These are phyloP conservation scores for Salmo trutta DNA, from an alignment of 2,797 vertebrate species.

Conservation along the genomic window DNA sequence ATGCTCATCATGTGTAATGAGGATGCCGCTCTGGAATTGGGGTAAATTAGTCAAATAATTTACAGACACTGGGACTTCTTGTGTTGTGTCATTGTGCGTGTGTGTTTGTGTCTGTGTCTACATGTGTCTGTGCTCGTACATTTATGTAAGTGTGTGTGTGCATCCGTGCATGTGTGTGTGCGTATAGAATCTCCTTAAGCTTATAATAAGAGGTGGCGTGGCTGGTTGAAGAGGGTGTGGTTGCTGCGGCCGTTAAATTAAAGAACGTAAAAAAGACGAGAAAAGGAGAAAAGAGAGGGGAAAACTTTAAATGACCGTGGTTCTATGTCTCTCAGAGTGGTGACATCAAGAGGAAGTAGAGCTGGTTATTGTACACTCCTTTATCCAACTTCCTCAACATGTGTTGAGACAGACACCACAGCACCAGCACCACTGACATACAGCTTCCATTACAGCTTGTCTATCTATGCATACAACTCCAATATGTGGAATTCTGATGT, in stretches of 20 bases:
- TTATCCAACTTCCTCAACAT: conserved; percentile 18
- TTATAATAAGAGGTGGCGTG: conserved; percentile 75
- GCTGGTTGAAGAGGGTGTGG: conserved; percentile 69
- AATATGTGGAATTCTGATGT: conserved; percentile 3
- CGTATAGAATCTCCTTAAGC: conserved; percentile 64
- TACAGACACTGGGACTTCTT: background rate
- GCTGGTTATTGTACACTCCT: conserved; percentile 11
- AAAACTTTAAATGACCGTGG: conserved; percentile 41
- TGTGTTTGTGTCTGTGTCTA: background rate
- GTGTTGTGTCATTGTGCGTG: conserved; percentile 9
- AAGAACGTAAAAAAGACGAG: conserved; percentile 58
- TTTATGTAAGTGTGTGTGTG: no score
- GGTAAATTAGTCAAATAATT: conserved; percentile 24
- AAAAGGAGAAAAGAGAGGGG: conserved; percentile 49
- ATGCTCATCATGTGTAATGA: conserved; percentile 39
- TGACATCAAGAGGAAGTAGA: conserved; percentile 11
- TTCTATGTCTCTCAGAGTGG: conserved; percentile 44
- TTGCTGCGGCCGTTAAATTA: conserved; percentile 71
- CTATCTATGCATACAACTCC: background rate
- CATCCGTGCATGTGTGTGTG: conserved; percentile 1
- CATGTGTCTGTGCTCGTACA: background rate
- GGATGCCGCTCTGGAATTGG: conserved; percentile 40
- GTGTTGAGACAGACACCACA: conserved; percentile 28
- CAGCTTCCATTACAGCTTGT: background rate
- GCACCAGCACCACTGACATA: no score